phyloP scores from a whole-genome alignment of 2,113 vertebrate genomes.

The Phocoena sinus region DNA sequence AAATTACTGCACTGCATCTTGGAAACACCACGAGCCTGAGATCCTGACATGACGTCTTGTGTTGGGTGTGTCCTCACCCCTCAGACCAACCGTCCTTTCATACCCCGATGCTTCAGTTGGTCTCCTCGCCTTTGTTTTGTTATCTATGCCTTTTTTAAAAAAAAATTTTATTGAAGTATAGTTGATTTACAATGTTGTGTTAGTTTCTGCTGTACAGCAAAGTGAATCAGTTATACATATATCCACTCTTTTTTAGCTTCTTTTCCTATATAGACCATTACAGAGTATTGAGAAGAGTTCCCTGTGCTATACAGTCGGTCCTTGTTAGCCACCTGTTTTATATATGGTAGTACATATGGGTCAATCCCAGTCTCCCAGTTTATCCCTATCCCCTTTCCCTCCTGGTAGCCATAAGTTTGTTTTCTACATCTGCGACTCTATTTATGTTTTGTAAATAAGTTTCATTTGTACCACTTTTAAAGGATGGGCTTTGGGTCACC shows the following conservation, averaged over 20 bases:
- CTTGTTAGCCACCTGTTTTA: not conserved
- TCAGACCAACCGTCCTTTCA: not conserved
- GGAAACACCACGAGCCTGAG: not conserved
- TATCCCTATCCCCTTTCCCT: not conserved
- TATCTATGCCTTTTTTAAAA: not conserved
- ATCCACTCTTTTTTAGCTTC: not conserved
- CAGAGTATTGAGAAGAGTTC: not conserved
- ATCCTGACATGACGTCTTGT: not conserved
- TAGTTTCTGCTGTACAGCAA: not conserved
- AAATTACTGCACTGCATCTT: not conserved
- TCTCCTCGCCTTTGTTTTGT: not conserved
- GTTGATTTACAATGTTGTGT: not conserved
- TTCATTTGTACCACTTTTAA: too few relatives aligned
- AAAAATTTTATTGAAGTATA: not conserved
- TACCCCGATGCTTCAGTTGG: fast-evolving
- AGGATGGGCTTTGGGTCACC: not conserved
- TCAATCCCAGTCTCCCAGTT: not conserved
- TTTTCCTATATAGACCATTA: not conserved
- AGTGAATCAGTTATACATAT: not conserved
- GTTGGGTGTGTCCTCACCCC: not conserved
- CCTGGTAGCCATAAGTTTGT: not conserved
- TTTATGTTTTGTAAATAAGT: too few relatives aligned
- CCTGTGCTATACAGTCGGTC: not conserved
- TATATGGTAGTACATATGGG: too few relatives aligned
- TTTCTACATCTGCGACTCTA: not conserved